Evolutionary conservation across 1,140 invertebrate genomes (phyloP), one percentile per base, ranked within the genome.

Genomic region (Pararge aegeria): DNA sequence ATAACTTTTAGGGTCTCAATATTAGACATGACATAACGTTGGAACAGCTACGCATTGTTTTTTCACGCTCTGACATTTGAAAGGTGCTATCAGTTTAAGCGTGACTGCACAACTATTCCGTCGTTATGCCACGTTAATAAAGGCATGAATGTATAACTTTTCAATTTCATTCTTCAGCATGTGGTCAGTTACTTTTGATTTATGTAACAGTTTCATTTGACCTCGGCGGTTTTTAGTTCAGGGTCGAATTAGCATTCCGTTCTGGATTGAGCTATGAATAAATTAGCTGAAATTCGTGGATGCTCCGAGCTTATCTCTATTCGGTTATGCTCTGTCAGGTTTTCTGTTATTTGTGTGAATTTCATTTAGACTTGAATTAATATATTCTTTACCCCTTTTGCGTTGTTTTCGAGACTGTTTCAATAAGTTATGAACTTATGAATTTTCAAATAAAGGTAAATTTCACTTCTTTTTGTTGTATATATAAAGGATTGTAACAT

Each of bases 221-320:
- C 60, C 53, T 52, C 52, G 21, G 50, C 29, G 40, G 54, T 62
- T 62, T 62, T 49, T 29, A 63, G 61, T 51, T 63, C 61, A 63
- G 49, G 54, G 54, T 63, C 61, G 50, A 54, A 63, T 57, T 53
- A 63, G 55, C 40, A 57, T 57, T 56, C 55, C 50, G 55, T 57
- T 57, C 53, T 49, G 60, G 54, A 57, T 63, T 40, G 55, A 63
- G 55, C 61, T 57, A 63, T 63, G 61, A 63, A 63, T 63, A 63
- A 63, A 57, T 63, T 57, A 63, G 61, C 55, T 63, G 29, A 63
- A 57, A 53, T 59, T 63, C 55, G 61, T 52, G 61, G 61, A 57
- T 54, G 61, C 48, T 57, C 13, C 40, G 48, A 63, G 54, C 49
- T 63, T 63, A 63, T 56, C 61, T 53, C 49, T 53, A 57, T 63